Base-by-base conservation (phyloP, 2,888 invertebrate species). In the Panzeria rudis region DNA sequence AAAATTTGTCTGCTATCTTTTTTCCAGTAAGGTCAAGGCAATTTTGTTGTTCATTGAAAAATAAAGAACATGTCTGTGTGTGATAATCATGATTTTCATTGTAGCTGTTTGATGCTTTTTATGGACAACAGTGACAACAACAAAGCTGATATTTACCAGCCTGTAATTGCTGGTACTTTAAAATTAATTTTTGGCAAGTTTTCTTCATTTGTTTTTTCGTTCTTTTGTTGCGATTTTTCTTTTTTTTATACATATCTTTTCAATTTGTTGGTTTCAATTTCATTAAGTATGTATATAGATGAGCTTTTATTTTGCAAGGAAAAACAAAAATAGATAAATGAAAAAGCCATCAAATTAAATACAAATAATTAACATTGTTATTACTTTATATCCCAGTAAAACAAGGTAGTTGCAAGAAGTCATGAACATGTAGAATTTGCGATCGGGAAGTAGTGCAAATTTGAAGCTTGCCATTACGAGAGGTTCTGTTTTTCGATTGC, bases 271-370 rank as follows among this genome's bases (percentile, higher is more conserved):
- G 6, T 64, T 64, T 44, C 41, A 75, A 75, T 75, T 52, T 75
- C 54, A 64, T 47, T 76, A 54, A 75, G 64, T 29, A 32, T 44
- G 64, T 29, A 32, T 44, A 75, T n/a, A 66, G 66, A 66, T 56
- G 8, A 56, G 5, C 11, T 77, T 68, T 56, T 68, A 47, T 64
- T 68, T 25, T 54, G 44, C n/a, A 59, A 20, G 1, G 0, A 59
- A 52, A 32, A 4, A 15, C 6, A 35, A 35, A 54, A 25, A 1
- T 20, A 25, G 15, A 29, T 35, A 5, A 29, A 29, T 29, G 2
- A 5, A 29, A 29, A 29, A 29, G 29, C 29, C 29, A 5, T n/a
- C n/a, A n/a, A n/a, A n/a, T n/a, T n/a, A n/a, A n/a, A n/a, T n/a
- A n/a, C n/a, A n/a, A n/a, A n/a, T n/a, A n/a, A n/a, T n/a, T n/a